Conservation (phyloP, 2,888 invertebrate species). For the Nomada flava region DNA sequence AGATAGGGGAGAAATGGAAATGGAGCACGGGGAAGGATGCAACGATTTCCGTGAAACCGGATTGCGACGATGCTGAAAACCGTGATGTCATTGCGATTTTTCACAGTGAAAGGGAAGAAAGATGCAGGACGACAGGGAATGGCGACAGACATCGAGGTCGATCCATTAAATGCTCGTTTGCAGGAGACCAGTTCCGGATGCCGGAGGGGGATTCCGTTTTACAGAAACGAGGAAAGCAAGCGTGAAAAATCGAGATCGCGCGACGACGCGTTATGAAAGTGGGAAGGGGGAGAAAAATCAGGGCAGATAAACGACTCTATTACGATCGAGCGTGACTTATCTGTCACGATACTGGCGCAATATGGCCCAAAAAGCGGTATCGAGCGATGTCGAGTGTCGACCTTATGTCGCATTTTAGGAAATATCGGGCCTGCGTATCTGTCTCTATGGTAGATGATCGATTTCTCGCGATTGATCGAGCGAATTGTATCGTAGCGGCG, state of each 20-base stretch:
- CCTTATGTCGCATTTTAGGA: conserved; percentile 66
- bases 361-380: conserved; percentile 63
- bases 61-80: conserved; percentile 51
- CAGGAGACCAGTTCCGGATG: conserved; percentile 25
- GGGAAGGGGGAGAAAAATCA: not conserved
- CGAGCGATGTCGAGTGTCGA: conserved; percentile 56
- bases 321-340: conserved; percentile 47
- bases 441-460: conserved; percentile 2
- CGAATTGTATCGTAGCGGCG: no score
- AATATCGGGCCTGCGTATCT: conserved; percentile 36
- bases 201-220: conserved; percentile 20
- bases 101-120: conserved; percentile 30
- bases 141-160: conserved; percentile 35
- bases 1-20: conserved; percentile 20
- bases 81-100: conserved; percentile 59
- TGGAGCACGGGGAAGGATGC: conserved; percentile 20
- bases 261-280: not conserved
- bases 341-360: conserved; percentile 55
- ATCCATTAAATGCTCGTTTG: conserved; percentile 60
- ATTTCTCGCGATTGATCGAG: not conserved
- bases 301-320: conserved; percentile 48
- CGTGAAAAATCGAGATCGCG: conserved; percentile 52
- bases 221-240: conserved; percentile 31
- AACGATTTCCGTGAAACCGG: conserved; percentile 2
- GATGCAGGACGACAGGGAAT: conserved; percentile 12